These are phyloP conservation scores for Cerceris rybyensis DNA, from an alignment of 2,888 invertebrate genomes.

Conservation along the genomic window DNA sequence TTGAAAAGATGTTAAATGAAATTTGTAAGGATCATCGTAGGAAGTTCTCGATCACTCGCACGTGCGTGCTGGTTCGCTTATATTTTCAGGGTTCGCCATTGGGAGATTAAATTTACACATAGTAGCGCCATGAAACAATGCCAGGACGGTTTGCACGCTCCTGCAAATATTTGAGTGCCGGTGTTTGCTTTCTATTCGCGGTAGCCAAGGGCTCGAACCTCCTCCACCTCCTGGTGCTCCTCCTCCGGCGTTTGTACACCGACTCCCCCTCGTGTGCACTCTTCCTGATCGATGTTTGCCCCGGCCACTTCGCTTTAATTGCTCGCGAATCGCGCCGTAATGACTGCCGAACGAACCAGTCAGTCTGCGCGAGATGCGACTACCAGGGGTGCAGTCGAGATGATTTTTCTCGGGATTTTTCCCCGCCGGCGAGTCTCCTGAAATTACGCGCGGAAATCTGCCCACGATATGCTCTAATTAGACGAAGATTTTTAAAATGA, in stretches of 20 bases:
- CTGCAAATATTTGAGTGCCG: constrained; percentile 79
- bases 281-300: constrained; percentile 78
- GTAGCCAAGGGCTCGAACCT: constrained; percentile 57
- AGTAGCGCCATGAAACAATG: constrained; percentile 80
- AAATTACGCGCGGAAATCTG: too few relatives aligned
- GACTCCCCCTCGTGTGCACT: constrained; percentile 64
- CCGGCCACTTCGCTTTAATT: constrained; percentile 80
- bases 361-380: constrained; percentile 27
- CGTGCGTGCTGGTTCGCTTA: constrained; percentile 48
- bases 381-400: background rate
- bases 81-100: constrained; percentile 52
- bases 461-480: too few relatives aligned
- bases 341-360: constrained; percentile 60
- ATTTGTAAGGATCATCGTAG: background rate
- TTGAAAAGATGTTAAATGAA: background rate
- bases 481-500: too few relatives aligned
- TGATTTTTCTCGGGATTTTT: background rate
- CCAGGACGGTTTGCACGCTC: constrained; percentile 73
- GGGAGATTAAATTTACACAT: constrained; percentile 81
- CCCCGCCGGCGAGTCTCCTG: too few relatives aligned
- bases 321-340: constrained; percentile 77
- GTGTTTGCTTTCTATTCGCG: constrained; percentile 62
- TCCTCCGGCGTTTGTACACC: constrained; percentile 47
- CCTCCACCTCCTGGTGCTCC: too few relatives aligned
- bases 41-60: constrained; percentile 13